Evolutionary conservation across 2,888 invertebrate genomes (phyloP).

Genomic region (Dryobota labecula): DNA sequence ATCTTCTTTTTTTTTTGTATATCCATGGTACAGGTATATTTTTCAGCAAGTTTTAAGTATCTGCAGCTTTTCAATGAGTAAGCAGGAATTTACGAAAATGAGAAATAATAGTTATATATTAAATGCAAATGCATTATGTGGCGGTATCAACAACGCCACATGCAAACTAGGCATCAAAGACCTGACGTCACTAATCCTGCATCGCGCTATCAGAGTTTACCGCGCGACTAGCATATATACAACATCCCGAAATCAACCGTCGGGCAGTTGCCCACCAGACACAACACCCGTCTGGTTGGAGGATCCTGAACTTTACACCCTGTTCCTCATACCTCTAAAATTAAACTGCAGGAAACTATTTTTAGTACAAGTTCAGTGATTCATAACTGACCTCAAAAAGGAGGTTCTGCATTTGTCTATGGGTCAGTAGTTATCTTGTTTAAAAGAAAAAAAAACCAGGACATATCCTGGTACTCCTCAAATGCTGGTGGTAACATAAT

Average conservation of each 20-base stretch:
- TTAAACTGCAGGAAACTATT: background rate
- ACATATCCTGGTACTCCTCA: slow-evolving; percentile 32
- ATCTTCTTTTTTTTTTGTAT: too few species aligned
- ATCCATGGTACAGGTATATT: background rate
- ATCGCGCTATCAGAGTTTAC: too few species aligned
- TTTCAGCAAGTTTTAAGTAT: background rate
- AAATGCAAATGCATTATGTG: too few species aligned
- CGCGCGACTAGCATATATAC: too few species aligned
- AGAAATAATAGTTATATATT: background rate
- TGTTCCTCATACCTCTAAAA: too few species aligned
- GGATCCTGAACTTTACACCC: too few species aligned
- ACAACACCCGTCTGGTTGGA: too few species aligned
- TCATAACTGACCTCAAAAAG: background rate
- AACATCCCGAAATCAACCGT: too few species aligned
- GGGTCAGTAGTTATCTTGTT: background rate
- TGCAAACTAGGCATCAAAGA: too few species aligned
- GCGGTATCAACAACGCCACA: too few species aligned
- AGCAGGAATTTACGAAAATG: background rate
- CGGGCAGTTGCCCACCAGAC: too few species aligned
- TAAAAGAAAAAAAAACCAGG: background rate
- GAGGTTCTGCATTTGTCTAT: background rate
- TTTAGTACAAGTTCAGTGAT: background rate
- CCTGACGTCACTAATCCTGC: too few species aligned
- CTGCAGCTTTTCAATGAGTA: background rate
- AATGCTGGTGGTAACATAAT: slow-evolving; percentile 68